Percentiles rank a stretch among this genome's conserved stretches.
Conservation (phyloP, 2,888 invertebrate genomes). For the Polydrusus tereticollis region DNA sequence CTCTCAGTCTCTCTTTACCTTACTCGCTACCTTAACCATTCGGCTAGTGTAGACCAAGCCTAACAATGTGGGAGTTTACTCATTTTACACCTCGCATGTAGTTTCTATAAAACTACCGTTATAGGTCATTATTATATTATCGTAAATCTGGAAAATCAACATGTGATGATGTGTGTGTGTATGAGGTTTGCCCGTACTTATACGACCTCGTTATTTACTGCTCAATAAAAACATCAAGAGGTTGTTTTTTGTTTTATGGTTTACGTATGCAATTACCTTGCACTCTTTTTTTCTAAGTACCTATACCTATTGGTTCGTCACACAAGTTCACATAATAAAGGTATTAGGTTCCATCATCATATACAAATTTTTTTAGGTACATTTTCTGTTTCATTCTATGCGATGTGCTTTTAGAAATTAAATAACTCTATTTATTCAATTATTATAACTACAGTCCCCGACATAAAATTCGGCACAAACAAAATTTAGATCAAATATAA, state of each 20-base stretch:
- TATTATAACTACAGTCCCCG: too few relatives aligned
- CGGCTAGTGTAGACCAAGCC: conserved; percentile 11
- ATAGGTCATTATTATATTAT: conserved; percentile 43
- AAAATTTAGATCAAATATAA: too few relatives aligned
- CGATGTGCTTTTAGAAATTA: too few relatives aligned
- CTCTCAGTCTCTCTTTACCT: not conserved
- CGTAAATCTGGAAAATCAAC: conserved; percentile 44
- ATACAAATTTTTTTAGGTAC: too few relatives aligned
- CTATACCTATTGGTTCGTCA: too few relatives aligned
- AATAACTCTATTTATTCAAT: too few relatives aligned
- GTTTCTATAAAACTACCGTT: conserved; percentile 37
- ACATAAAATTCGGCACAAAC: too few relatives aligned
- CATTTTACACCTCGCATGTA: conserved; percentile 34
- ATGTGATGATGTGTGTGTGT: conserved; percentile 22
- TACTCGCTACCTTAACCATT: not conserved
- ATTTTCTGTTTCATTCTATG: too few relatives aligned
- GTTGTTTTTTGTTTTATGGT: conserved; percentile 18
- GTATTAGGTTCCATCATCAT: too few relatives aligned
- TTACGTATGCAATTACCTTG: not conserved
- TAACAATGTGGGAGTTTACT: conserved; percentile 28
- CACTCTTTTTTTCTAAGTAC: not conserved
- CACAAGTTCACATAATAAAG: too few relatives aligned
- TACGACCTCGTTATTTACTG: conserved; percentile 31
- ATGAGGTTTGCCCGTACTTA: too few relatives aligned
- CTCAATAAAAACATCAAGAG: conserved; percentile 26